Conservation (phyloP, 2,888 invertebrate genomes). For the Halictus ligatus region DNA sequence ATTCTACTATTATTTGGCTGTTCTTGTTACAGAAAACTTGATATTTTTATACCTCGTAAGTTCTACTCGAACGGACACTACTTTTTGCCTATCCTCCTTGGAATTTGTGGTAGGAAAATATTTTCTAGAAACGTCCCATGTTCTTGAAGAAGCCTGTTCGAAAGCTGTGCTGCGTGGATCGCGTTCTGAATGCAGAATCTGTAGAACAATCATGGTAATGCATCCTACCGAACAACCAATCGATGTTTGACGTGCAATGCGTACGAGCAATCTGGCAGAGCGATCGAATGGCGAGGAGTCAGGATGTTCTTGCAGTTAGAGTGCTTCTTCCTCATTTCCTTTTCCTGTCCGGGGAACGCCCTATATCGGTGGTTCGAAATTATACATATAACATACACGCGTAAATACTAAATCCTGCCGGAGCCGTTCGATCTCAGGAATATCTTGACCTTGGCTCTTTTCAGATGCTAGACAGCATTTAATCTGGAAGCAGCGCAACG, state of each 20-base stretch:
- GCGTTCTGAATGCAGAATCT: slow-evolving; percentile 13
- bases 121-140: too few relatives aligned
- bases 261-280: slow-evolving; percentile 13
- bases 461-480: slow-evolving; percentile 72
- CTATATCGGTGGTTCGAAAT: slow-evolving; percentile 45
- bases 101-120: too few relatives aligned
- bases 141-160: too few relatives aligned
- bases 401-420: slow-evolving; percentile 48
- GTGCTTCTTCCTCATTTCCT: slow-evolving; percentile 47
- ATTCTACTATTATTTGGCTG: too few relatives aligned
- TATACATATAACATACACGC: not conserved
- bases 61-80: too few relatives aligned
- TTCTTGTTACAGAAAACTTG: too few relatives aligned
- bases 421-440: slow-evolving; percentile 54
- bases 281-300: slow-evolving; percentile 14
- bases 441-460: slow-evolving; percentile 60
- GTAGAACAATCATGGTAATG: slow-evolving; percentile 48
- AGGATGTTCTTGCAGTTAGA: slow-evolving; percentile 32
- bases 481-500: slow-evolving; percentile 72
- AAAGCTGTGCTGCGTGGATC: not conserved
- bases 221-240: slow-evolving; percentile 26
- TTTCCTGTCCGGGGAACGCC: slow-evolving; percentile 51
- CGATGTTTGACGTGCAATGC: slow-evolving; percentile 44
- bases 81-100: too few relatives aligned
- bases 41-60: too few relatives aligned